Percentiles rank a stretch among this genome's conserved stretches.
phyloP scores from a whole-genome alignment of 1,140 invertebrate species.

The Drosophila grimshawi region DNA sequence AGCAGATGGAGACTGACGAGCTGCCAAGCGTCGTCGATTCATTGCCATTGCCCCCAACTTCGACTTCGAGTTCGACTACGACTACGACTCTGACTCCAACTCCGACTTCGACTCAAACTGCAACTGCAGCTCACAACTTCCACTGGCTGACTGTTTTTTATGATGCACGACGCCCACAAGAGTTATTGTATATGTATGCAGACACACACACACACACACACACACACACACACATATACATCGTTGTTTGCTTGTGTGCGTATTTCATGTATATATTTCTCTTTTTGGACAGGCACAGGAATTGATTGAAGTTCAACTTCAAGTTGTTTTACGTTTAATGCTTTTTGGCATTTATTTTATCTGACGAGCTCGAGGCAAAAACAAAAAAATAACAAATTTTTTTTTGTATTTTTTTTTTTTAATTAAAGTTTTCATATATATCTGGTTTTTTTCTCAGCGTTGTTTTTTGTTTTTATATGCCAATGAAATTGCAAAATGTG shows the following conservation, averaged over 20 bases:
- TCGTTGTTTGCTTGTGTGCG: not conserved
- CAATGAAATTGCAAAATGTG: conserved; percentile 9
- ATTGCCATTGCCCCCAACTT: conserved; percentile 27
- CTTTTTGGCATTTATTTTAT: conserved; percentile 29
- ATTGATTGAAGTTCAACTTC: conserved; percentile 71
- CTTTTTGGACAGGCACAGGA: conserved; percentile 30
- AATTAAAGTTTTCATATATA: not conserved
- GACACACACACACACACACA: not conserved
- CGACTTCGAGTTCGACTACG: conserved; percentile 11
- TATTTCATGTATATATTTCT: conserved; percentile 25
- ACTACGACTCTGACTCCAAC: conserved; percentile 18
- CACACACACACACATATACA: conserved; percentile 11
- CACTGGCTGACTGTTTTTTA: conserved; percentile 69
- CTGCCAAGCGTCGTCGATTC: conserved; percentile 6
- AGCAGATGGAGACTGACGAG: conserved; percentile 1
- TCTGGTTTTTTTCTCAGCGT: too few species aligned
- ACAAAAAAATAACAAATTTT: conserved; percentile 2
- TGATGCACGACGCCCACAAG: conserved; percentile 82
- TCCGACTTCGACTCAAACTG: conserved; percentile 25
- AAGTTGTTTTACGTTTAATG: conserved; percentile 40
- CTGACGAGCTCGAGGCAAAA: conserved; percentile 26
- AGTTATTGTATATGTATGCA: conserved; percentile 43
- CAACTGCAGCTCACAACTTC: conserved; percentile 25
- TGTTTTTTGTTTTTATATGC: conserved; percentile 10
- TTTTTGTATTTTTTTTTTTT: not conserved